Conservation (phyloP, 2,797 vertebrate species). For the Leontopithecus rosalia region DNA sequence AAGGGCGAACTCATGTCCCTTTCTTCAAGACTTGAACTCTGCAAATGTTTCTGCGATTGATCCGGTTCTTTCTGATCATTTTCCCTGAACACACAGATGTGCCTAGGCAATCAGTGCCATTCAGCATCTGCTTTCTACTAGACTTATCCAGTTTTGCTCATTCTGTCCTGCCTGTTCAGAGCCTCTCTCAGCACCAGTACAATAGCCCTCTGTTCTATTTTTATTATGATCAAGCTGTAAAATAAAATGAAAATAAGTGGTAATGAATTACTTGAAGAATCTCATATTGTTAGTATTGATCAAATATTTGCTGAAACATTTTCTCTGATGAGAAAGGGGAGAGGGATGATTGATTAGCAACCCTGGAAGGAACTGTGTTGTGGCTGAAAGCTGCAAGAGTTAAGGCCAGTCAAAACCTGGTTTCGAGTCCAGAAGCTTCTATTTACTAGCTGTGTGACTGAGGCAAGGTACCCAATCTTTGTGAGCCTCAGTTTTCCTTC, state of each 20-base stretch:
- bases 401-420: neutral
- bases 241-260: slow-evolving; percentile 15
- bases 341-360: neutral
- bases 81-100: neutral
- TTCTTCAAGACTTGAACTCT: neutral
- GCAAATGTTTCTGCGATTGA: neutral
- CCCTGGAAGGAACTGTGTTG: neutral
- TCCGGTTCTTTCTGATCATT: neutral
- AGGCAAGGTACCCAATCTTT: neutral
- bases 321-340: neutral
- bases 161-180: neutral
- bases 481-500: neutral
- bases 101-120: neutral
- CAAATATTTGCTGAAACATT: neutral
- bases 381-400: neutral
- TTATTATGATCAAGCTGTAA: neutral
- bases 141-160: neutral
- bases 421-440: neutral
- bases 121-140: neutral
- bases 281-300: neutral
- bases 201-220: neutral
- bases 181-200: neutral
- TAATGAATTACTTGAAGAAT: neutral
- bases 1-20: neutral
- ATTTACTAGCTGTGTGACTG: neutral